A percentile compares a stretch with the other conserved stretches of the same genome.
Conservation (phyloP, 2,888 invertebrate species). For the Amblyteles armatorius region DNA sequence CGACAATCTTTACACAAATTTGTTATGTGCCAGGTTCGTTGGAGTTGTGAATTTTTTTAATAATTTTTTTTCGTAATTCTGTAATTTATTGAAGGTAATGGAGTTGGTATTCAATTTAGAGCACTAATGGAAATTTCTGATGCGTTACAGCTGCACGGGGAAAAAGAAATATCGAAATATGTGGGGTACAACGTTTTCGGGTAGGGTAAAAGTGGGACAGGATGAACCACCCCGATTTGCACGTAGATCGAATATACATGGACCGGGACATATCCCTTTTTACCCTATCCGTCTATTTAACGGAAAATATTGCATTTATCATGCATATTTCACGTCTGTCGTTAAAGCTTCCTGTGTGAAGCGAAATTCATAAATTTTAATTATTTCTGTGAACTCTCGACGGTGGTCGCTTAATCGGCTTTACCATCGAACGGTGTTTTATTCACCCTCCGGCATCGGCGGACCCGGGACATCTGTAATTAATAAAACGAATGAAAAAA, state of each 20-base stretch:
- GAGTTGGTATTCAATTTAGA: neutral
- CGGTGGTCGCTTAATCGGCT: neutral
- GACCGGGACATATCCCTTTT: neutral
- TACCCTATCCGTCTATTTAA: neutral
- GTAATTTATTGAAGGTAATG: neutral
- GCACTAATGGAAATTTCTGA: neutral
- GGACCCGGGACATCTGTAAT: neutral
- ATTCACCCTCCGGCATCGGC: neutral
- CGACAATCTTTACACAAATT: neutral
- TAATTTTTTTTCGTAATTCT: neutral
- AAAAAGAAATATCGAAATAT: neutral
- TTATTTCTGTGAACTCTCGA: neutral
- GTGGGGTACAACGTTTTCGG: neutral
- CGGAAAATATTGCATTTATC: neutral
- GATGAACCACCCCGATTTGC: neutral
- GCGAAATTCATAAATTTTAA: neutral
- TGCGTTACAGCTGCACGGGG: neutral
- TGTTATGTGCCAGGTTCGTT: neutral
- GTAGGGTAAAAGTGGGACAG: no score
- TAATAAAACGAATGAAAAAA: neutral
- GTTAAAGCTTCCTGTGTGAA: neutral
- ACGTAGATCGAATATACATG: neutral
- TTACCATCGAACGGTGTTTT: neutral
- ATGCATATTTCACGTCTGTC: neutral
- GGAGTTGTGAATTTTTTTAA: neutral